These are phyloP conservation scores for Ianthella basta DNA, from an alignment of 37 sponge, comb jelly and placozoan species.

Conservation along the genomic window DNA sequence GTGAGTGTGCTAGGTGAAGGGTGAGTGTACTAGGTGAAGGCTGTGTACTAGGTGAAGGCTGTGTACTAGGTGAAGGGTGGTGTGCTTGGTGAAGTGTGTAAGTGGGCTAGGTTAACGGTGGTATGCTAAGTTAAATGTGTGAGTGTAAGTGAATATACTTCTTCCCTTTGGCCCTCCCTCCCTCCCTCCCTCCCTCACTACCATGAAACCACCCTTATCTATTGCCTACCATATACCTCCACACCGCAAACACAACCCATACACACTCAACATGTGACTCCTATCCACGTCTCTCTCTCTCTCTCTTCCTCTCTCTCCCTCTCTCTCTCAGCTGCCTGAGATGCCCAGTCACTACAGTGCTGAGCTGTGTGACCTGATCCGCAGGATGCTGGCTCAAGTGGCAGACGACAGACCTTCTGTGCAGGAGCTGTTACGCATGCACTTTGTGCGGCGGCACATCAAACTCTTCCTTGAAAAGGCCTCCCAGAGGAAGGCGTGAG, in stretches of 20 bases:
- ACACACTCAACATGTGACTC: too few relatives aligned
- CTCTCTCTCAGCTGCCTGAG: slow-evolving; percentile 19
- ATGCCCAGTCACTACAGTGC: slow-evolving; percentile 73
- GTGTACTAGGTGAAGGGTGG: too few relatives aligned
- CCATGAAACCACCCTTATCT: slow-evolving; percentile 54
- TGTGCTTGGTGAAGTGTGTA: too few relatives aligned
- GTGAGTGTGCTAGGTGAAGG: too few relatives aligned
- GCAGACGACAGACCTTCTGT: slow-evolving; percentile 76
- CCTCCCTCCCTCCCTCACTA: too few relatives aligned
- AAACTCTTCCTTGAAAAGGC: slow-evolving; percentile 74
- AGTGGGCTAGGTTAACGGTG: too few relatives aligned
- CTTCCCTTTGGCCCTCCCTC: too few relatives aligned
- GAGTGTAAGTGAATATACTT: too few relatives aligned
- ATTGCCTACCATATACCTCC: neutral
- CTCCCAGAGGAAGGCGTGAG: slow-evolving; percentile 30
- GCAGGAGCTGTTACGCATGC: slow-evolving; percentile 62
- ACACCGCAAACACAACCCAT: slow-evolving; percentile 3
- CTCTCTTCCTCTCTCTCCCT: slow-evolving; percentile 20
- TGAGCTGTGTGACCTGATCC: slow-evolving; percentile 69
- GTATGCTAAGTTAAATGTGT: too few relatives aligned
- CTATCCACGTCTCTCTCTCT: too few relatives aligned
- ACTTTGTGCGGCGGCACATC: slow-evolving; percentile 77
- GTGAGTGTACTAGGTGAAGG: too few relatives aligned
- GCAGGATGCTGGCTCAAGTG: slow-evolving; percentile 69
- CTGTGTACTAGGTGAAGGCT: too few relatives aligned